Evolutionary conservation across 2,797 vertebrate species (phyloP).

Genomic region (Meda fulgida): DNA sequence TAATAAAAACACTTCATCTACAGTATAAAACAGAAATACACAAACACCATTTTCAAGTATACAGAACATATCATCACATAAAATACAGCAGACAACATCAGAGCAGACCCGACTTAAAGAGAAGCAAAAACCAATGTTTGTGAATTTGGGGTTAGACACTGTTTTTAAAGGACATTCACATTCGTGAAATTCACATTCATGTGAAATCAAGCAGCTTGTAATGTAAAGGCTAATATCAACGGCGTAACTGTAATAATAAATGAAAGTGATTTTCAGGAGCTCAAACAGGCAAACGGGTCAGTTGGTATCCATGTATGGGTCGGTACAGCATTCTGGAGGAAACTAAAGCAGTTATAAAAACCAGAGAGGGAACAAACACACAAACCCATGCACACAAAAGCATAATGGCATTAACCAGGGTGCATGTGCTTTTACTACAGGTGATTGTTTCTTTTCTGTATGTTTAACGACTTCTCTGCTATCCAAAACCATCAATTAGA

Average conservation of each 20-base stretch:
- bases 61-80: slow-evolving; percentile 33
- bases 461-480: not conserved
- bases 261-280: not conserved
- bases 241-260: not conserved
- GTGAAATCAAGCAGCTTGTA: not conserved
- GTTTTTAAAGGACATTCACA: not conserved
- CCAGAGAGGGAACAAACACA: slow-evolving; percentile 11
- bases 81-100: slow-evolving; percentile 45
- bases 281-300: not conserved
- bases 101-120: slow-evolving; percentile 14
- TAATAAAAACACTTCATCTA: slow-evolving; percentile 22
- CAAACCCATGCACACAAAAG: not conserved
- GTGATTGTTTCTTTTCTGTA: not conserved
- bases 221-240: not conserved
- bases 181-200: too few species aligned
- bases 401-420: not conserved
- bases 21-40: slow-evolving; percentile 33
- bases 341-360: not conserved
- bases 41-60: slow-evolving; percentile 46
- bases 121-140: slow-evolving; percentile 2
- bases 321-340: not conserved
- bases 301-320: not conserved
- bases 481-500: not conserved
- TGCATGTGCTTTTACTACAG: not conserved
- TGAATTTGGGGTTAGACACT: not conserved